Percentiles rank a stretch among this genome's conserved stretches.
Conservation (phyloP, 92 coral and sea anemone species). For the Siderastrea radians region DNA sequence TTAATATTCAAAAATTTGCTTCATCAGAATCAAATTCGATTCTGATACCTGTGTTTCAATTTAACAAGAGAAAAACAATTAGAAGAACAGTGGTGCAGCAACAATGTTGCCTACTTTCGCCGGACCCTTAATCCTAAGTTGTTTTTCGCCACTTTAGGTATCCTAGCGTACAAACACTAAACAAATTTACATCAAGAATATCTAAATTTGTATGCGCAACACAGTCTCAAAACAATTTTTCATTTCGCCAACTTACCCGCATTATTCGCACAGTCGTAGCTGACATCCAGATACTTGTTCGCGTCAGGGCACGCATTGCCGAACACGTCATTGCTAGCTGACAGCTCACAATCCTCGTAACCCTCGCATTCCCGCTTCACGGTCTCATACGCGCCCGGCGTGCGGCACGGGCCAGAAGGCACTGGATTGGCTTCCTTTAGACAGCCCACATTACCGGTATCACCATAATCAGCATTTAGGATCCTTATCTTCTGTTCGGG, state of each 20-base stretch:
- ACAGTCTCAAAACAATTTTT: too few species aligned
- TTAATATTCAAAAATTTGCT: too few species aligned
- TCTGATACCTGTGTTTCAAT: too few species aligned
- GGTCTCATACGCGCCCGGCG: slow-evolving; percentile 83
- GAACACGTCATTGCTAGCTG: slow-evolving; percentile 84
- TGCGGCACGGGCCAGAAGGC: slow-evolving; percentile 76
- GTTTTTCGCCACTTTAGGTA: too few species aligned
- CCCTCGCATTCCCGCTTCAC: slow-evolving; percentile 91
- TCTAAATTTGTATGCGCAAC: too few species aligned
- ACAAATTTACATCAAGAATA: too few species aligned
- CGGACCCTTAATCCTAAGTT: too few species aligned
- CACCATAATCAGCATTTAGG: slow-evolving; percentile 90
- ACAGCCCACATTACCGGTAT: slow-evolving; percentile 84
- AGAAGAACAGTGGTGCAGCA: too few species aligned
- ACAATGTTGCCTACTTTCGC: too few species aligned
- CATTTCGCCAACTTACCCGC: slow-evolving; percentile 57
- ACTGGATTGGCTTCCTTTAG: slow-evolving; percentile 47
- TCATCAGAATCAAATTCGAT: too few species aligned
- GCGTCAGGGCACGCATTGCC: slow-evolving; percentile 89
- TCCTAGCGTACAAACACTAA: too few species aligned
- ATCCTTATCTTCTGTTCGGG: slow-evolving; percentile 79
- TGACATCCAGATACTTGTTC: slow-evolving; percentile 92
- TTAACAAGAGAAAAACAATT: too few species aligned
- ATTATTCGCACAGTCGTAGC: slow-evolving; percentile 76
- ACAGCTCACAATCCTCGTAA: slow-evolving; percentile 84